A percentile compares a stretch with the other conserved stretches of the same genome.
These are phyloP conservation scores for Mellilla xanthometata DNA, from an alignment of 2,888 invertebrate species.

Conservation along the genomic window DNA sequence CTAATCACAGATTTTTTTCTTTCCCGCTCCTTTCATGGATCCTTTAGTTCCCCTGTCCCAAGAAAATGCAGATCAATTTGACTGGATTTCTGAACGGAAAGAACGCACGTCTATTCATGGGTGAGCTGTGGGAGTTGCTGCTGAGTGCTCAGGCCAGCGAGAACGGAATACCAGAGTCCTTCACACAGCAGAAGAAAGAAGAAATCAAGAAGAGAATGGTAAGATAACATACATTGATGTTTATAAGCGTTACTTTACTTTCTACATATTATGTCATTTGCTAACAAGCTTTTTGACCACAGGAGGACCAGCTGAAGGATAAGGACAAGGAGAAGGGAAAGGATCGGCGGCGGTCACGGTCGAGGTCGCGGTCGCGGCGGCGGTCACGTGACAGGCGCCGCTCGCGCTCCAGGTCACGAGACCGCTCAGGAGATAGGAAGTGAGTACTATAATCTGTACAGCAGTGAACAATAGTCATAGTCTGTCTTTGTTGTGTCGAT, in stretches of 20 bases:
- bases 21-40: conserved; percentile 69
- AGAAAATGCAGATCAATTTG: conserved; percentile 99
- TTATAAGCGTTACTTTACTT: no score
- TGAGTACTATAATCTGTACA: conserved; percentile 38
- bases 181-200: conserved; percentile 98
- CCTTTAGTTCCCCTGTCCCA: conserved; percentile 95
- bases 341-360: conserved; percentile 78
- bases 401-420: conserved; percentile 61
- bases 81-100: conserved; percentile 99
- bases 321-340: conserved; percentile 91
- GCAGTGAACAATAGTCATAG: no score
- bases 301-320: conserved; percentile 70
- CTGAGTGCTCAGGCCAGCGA: conserved; percentile 97
- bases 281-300: no score
- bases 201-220: conserved; percentile 96
- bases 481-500: no score
- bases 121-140: conserved; percentile 97
- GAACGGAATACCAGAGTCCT: conserved; percentile 96
- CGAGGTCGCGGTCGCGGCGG: conserved; percentile 64
- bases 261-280: no score
- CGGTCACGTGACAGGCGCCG: conserved; percentile 66
- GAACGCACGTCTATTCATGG: conserved; percentile 98
- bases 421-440: conserved; percentile 72
- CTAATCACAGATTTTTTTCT: conserved; percentile 49
- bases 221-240: conserved; percentile 38